These are phyloP conservation scores for Helarctos malayanus DNA, from an alignment of 2,797 vertebrate genomes.

Conservation along the genomic window DNA sequence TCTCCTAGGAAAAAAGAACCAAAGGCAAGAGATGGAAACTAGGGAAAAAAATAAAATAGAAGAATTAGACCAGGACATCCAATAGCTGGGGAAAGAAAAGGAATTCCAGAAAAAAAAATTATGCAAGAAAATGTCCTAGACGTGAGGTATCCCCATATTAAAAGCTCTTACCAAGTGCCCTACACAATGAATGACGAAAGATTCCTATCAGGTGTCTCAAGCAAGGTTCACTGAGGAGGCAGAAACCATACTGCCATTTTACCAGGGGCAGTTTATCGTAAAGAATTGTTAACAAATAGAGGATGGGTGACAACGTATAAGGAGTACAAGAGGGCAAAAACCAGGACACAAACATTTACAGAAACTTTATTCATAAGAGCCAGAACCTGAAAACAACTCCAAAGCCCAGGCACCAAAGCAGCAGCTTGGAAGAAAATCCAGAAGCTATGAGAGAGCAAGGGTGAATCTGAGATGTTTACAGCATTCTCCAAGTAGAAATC, in stretches of 20 bases:
- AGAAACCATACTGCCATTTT: not conserved
- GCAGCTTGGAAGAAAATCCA: not conserved
- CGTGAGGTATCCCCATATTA: not conserved
- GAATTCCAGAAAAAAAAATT: not conserved
- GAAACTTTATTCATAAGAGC: not conserved
- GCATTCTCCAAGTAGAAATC: not conserved
- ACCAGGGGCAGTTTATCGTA: not conserved
- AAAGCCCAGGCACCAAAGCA: not conserved
- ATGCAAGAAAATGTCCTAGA: not conserved
- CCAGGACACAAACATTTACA: not conserved
- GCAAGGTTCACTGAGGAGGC: not conserved
- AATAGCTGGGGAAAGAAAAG: not conserved
- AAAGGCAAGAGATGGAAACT: not conserved
- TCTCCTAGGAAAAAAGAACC: not conserved
- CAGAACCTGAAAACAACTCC: not conserved
- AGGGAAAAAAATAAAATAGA: not conserved
- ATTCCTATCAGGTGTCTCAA: not conserved
- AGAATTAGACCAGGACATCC: not conserved
- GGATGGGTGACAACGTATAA: not conserved
- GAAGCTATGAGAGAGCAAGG: not conserved
- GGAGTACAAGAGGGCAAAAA: not conserved
- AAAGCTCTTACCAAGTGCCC: not conserved
- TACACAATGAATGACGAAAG: not conserved
- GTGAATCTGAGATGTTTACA: not conserved
- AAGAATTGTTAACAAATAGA: not conserved